Conservation (phyloP, 2,113 vertebrate genomes). For the Hemicordylus capensis region DNA sequence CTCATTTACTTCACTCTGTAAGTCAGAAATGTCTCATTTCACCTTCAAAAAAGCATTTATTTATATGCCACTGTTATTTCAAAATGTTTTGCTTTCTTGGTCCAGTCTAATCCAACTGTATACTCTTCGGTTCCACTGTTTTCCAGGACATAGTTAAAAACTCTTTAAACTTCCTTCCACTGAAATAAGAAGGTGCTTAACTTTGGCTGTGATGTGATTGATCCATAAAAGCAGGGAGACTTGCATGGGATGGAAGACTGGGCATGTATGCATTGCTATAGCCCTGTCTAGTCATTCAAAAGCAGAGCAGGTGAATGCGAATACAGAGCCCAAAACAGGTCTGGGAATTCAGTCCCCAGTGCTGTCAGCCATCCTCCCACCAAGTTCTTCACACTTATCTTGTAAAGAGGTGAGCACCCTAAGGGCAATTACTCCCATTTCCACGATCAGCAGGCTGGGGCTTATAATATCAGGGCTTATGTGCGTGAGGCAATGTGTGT, state of each 20-base stretch:
- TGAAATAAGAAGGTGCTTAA: neutral
- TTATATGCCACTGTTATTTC: neutral
- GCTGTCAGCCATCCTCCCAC: no score
- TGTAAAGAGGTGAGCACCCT: no score
- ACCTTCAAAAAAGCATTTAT: neutral
- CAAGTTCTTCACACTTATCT: no score
- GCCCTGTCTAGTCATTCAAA: neutral
- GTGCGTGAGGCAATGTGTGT: neutral
- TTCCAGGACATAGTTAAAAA: neutral
- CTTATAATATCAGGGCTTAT: no score
- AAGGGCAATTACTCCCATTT: no score
- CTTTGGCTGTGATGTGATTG: neutral
- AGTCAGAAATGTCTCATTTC: neutral
- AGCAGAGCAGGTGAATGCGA: neutral
- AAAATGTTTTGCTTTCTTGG: neutral
- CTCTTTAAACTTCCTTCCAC: neutral
- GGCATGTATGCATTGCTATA: no score
- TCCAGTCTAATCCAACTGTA: neutral
- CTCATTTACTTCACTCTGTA: neutral
- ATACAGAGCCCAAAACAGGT: no score
- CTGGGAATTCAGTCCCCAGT: no score
- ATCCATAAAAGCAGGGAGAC: no score
- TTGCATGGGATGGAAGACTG: no score
- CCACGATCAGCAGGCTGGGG: no score
- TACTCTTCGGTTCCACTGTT: neutral